These are phyloP conservation scores for Phaedon cochleariae DNA, from an alignment of 2,888 invertebrate genomes.

Conservation along the genomic window DNA sequence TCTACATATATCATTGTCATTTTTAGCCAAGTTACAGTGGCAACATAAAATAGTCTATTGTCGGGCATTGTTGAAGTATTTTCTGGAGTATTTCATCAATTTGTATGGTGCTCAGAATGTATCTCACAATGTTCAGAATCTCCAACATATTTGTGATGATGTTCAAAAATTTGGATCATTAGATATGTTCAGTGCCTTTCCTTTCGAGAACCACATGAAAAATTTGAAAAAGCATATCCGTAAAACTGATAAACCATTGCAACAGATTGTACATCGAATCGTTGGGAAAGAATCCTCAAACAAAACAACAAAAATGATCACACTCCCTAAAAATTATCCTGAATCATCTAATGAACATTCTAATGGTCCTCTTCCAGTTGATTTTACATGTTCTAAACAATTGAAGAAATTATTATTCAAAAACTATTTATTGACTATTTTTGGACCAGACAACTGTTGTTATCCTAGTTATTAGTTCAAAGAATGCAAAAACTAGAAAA, in stretches of 20 bases:
- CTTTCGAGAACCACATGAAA: constrained; percentile 26
- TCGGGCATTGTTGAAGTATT: constrained; percentile 25
- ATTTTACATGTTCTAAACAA: constrained; percentile 5
- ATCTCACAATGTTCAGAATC: constrained; percentile 20
- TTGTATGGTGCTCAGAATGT: constrained; percentile 21
- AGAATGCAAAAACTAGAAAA: not conserved
- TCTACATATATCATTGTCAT: constrained; percentile 20
- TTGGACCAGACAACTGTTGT: constrained; percentile 27
- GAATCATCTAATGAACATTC: constrained; percentile 11
- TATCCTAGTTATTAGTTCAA: not conserved
- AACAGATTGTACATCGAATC: constrained; percentile 20
- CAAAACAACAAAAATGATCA: not conserved
- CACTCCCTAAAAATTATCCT: not conserved
- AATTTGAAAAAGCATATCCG: constrained; percentile 7
- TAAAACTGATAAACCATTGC: constrained; percentile 21
- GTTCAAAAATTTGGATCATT: constrained; percentile 15
- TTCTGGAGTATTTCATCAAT: constrained; percentile 27
- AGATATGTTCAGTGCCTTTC: constrained; percentile 22
- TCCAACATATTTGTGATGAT: constrained; percentile 19
- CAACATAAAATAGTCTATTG: constrained; percentile 17
- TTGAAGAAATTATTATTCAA: constrained; percentile 20
- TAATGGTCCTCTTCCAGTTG: not conserved
- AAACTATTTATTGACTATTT: constrained; percentile 8
- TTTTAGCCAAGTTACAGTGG: constrained; percentile 17
- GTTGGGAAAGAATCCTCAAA: constrained; percentile 6